Conservation (phyloP, 2,888 invertebrate genomes). For the Unio pictorum region DNA sequence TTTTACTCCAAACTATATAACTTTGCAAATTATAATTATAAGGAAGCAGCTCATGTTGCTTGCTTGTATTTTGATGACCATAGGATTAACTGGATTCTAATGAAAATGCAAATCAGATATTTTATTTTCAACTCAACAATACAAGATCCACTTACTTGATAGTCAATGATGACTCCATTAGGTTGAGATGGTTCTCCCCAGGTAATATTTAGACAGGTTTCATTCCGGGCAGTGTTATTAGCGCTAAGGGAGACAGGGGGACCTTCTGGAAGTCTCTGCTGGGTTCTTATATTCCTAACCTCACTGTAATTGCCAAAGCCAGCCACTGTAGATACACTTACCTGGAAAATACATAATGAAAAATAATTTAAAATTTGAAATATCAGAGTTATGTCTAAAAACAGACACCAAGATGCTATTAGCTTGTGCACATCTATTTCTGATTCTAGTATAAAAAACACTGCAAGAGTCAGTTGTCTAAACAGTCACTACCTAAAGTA, state of each 20-base stretch:
- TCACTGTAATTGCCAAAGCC: conserved; percentile 49
- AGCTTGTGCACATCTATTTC: too few relatives aligned
- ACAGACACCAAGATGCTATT: too few relatives aligned
- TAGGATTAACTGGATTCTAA: too few relatives aligned
- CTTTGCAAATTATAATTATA: too few relatives aligned
- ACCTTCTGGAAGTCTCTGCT: conserved; percentile 75
- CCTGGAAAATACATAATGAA: conserved; percentile 38
- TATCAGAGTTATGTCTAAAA: too few relatives aligned
- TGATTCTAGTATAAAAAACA: too few relatives aligned
- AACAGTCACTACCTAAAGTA: too few relatives aligned
- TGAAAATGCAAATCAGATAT: not conserved
- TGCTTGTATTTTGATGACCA: too few relatives aligned
- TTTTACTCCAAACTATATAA: too few relatives aligned
- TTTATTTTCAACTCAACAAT: not conserved
- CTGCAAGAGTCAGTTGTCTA: too few relatives aligned
- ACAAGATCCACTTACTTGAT: conserved; percentile 26
- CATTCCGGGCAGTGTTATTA: conserved; percentile 19
- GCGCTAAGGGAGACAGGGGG: conserved; percentile 75
- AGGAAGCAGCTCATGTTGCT: too few relatives aligned
- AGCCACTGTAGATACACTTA: conserved; percentile 52
- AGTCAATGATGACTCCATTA: conserved; percentile 23
- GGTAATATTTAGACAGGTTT: conserved; percentile 29
- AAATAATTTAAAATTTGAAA: not conserved
- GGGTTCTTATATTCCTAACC: conserved; percentile 32
- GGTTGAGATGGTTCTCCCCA: conserved; percentile 29